Evolutionary conservation across 2,797 vertebrate species (phyloP).

Genomic region (Meriones psammophilus): DNA sequence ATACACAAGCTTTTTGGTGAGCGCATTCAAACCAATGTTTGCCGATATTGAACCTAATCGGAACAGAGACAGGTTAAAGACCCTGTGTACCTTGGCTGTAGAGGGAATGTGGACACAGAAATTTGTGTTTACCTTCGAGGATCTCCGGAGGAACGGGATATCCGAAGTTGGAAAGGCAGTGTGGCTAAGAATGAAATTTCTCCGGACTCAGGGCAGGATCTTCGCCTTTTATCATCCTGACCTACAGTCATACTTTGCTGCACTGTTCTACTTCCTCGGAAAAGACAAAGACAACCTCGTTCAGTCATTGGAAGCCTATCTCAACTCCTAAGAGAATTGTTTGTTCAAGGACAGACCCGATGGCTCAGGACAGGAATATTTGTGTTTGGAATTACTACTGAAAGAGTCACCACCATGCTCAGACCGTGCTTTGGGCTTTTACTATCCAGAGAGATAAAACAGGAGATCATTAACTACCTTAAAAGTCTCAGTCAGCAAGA

Average conservation of each 20-base stretch:
- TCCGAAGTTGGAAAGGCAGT: fast-evolving
- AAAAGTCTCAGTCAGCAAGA: not conserved
- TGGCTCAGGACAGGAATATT: not conserved
- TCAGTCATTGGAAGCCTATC: not conserved
- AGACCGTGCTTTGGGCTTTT: not conserved
- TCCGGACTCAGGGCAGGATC: fast-evolving
- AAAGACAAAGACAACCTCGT: not conserved
- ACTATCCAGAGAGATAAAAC: not conserved
- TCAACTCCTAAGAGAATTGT: not conserved
- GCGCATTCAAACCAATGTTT: not conserved
- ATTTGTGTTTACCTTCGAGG: not conserved
- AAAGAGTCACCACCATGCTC: not conserved
- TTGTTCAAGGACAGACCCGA: fast-evolving
- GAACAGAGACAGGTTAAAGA: not conserved
- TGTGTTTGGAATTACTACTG: not conserved
- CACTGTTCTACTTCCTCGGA: constrained; percentile 48
- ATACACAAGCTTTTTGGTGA: not conserved
- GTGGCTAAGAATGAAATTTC: not conserved
- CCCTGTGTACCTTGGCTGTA: constrained; percentile 52
- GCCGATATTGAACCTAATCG: fast-evolving
- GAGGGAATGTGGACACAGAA: constrained; percentile 22
- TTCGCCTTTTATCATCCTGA: not conserved
- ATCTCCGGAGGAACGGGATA: not conserved
- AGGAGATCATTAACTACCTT: not conserved
- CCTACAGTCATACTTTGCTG: not conserved